Evolutionary conservation across 2,888 invertebrate genomes (phyloP).

Genomic region (Pantelozetes paolii): DNA sequence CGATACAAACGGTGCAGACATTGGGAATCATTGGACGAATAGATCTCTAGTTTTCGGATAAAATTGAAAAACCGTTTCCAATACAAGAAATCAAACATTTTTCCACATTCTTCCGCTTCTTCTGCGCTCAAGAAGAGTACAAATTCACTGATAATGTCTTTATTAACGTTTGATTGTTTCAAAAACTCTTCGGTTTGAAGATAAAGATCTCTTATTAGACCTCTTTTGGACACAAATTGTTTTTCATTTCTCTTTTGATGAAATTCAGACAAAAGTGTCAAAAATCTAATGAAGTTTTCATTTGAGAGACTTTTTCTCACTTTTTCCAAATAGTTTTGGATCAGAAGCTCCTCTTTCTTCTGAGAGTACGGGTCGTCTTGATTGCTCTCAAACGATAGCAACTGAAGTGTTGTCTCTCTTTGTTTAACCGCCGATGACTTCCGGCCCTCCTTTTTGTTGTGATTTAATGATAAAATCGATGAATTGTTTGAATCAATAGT

Average conservation of each 20-base stretch:
- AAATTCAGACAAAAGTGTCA: slow-evolving; percentile 34
- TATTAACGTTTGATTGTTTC: slow-evolving; percentile 12
- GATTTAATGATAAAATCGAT: background rate
- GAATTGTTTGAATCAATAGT: background rate
- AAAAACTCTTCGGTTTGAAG: slow-evolving; percentile 34
- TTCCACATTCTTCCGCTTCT: slow-evolving; percentile 37
- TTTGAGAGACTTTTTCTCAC: slow-evolving; percentile 24
- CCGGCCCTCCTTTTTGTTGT: slow-evolving; percentile 7
- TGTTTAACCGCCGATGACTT: slow-evolving; percentile 26
- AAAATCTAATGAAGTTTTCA: slow-evolving; percentile 38
- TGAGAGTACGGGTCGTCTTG: slow-evolving; percentile 9
- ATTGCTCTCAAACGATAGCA: slow-evolving; percentile 28
- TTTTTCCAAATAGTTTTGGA: slow-evolving; percentile 34
- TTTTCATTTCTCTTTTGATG: slow-evolving; percentile 24
- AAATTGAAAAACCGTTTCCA: slow-evolving; percentile 41
- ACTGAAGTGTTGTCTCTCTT: slow-evolving; percentile 33
- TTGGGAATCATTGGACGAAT: slow-evolving; percentile 21
- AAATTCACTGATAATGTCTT: slow-evolving; percentile 40
- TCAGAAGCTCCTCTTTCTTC: slow-evolving; percentile 35
- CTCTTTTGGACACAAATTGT: background rate
- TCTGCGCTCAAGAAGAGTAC: slow-evolving; percentile 38
- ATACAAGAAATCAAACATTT: slow-evolving; percentile 41
- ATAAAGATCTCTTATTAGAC: slow-evolving; percentile 26
- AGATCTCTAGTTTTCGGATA: slow-evolving; percentile 40
- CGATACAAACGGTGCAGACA: slow-evolving; percentile 34